A percentile compares a stretch with the other conserved stretches of the same genome.
phyloP scores from a whole-genome alignment of 2,797 vertebrate species.

The Poecilia gillii region DNA sequence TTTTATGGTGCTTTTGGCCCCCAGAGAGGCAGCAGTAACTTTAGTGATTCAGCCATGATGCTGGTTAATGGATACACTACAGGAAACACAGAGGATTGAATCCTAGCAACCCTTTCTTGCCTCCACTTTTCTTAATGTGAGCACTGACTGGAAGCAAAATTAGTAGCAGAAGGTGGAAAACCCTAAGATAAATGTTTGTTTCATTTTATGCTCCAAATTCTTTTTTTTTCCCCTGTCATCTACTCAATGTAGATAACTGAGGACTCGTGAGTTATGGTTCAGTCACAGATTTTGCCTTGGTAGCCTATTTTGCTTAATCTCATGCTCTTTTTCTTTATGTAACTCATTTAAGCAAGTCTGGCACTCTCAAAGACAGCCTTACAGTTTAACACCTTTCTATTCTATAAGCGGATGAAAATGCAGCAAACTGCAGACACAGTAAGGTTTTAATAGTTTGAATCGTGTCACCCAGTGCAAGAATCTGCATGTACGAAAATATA shows the following conservation, averaged over 20 bases:
- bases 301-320: neutral
- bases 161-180: slow-evolving; percentile 1
- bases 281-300: neutral
- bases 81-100: slow-evolving; percentile 24
- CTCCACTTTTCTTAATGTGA: slow-evolving; percentile 25
- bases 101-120: slow-evolving; percentile 42
- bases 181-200: neutral
- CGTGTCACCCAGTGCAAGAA: neutral
- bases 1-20: slow-evolving; percentile 23
- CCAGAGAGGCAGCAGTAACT: slow-evolving; percentile 30
- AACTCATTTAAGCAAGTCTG: neutral
- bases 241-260: too few relatives aligned
- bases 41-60: slow-evolving; percentile 52
- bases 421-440: neutral
- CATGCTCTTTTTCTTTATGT: neutral
- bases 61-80: slow-evolving; percentile 56
- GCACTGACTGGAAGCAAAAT: slow-evolving; percentile 3
- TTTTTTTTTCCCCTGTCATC: neutral
- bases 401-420: neutral
- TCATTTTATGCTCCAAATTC: neutral
- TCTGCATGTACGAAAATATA: neutral
- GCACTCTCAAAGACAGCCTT: neutral
- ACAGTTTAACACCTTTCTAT: neutral
- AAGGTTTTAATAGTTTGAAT: neutral
- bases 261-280: neutral